These are phyloP conservation scores for Melanostoma mellinum DNA, from an alignment of 2,888 invertebrate species.

Conservation along the genomic window DNA sequence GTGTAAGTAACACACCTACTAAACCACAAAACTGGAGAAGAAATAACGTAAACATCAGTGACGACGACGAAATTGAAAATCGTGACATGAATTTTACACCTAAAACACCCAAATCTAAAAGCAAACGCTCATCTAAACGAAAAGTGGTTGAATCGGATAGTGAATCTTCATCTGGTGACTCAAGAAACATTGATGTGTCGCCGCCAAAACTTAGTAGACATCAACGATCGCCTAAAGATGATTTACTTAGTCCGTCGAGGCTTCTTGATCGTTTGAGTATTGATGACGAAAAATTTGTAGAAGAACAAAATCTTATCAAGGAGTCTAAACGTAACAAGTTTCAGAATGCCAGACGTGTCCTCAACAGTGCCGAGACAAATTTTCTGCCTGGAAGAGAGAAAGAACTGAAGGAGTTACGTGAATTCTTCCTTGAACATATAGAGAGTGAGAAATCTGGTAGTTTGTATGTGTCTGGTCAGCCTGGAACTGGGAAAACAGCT, in stretches of 20 bases:
- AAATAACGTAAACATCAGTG: conserved; percentile 43
- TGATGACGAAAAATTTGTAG: conserved; percentile 71
- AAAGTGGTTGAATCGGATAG: conserved; percentile 55
- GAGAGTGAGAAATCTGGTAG: conserved; percentile 88
- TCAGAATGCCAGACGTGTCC: conserved; percentile 80
- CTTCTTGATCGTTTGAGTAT: conserved; percentile 79
- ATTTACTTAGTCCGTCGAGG: conserved; percentile 79
- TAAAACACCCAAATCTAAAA: conserved; percentile 55
- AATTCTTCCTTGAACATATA: conserved; percentile 87
- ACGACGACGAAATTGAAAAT: conserved; percentile 65
- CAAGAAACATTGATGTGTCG: conserved; percentile 73
- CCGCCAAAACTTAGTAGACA: conserved; percentile 79
- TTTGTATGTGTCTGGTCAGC: conserved; percentile 97
- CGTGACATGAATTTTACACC: conserved; percentile 56
- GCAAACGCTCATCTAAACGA: conserved; percentile 59
- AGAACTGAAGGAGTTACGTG: conserved; percentile 87
- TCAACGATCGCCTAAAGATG: conserved; percentile 64
- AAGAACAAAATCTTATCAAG: conserved; percentile 11
- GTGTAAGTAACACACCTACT: conserved; percentile 74
- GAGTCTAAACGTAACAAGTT: conserved; percentile 78
- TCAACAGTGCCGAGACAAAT: conserved; percentile 82
- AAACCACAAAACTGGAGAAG: conserved; percentile 62
- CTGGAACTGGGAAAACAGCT: conserved; percentile 97
- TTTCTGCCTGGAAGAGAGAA: conserved; percentile 89
- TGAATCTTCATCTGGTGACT: conserved; percentile 26